Evolutionary conservation across 2,888 invertebrate genomes (phyloP).

Genomic region (Eugnorisma glareosa): DNA sequence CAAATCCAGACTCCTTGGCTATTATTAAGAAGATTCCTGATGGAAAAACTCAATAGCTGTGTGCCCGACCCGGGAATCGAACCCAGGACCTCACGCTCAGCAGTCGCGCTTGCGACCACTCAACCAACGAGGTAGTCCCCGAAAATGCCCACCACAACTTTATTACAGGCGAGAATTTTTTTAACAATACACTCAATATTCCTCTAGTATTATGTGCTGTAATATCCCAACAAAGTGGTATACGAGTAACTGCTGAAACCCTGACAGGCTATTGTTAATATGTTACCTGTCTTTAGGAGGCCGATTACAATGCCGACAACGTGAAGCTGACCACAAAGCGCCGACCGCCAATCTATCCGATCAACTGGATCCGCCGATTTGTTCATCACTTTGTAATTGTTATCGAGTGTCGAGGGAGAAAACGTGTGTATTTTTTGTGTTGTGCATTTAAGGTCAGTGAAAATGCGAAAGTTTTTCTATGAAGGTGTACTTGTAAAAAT

Average conservation of each 20-base stretch:
- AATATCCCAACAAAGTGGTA: neutral
- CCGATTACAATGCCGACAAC: constrained; percentile 3
- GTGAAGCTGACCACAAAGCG: neutral
- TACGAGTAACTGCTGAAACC: neutral
- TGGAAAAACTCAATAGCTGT: too few species aligned
- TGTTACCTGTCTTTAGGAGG: neutral
- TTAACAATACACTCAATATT: neutral
- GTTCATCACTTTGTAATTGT: constrained; percentile 4
- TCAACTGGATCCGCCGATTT: neutral
- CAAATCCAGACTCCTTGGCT: neutral
- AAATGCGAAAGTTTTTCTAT: neutral
- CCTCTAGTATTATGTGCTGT: too few species aligned
- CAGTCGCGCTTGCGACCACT: too few species aligned
- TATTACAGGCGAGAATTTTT: neutral
- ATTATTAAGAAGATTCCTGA: too few species aligned
- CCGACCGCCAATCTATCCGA: neutral
- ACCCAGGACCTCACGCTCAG: too few species aligned
- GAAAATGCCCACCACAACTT: neutral
- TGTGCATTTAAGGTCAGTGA: neutral
- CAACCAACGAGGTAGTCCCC: too few species aligned
- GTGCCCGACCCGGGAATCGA: too few species aligned
- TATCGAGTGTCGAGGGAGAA: neutral
- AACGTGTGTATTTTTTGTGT: too few species aligned
- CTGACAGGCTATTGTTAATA: neutral
- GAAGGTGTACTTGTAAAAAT: neutral